Conservation (phyloP, 2,113 vertebrate species). For the Lethenteron camtschaticum region DNA sequence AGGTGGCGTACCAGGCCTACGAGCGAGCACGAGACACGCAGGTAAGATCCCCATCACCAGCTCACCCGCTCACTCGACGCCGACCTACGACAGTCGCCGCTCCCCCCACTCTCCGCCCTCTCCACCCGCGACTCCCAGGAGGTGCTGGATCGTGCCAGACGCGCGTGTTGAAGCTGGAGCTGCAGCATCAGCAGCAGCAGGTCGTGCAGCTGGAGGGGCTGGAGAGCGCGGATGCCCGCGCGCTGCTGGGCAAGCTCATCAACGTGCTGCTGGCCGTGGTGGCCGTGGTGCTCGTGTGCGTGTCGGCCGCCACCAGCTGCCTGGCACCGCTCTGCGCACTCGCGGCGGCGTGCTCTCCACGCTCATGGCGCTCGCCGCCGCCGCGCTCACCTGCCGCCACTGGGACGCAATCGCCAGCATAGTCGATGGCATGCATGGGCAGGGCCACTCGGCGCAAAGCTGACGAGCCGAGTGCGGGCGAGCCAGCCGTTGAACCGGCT, state of each 20-base stretch:
- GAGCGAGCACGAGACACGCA: conserved; percentile 92
- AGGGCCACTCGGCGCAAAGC: too few species aligned
- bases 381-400: conserved; percentile 79
- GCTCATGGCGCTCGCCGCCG: conserved; percentile 45
- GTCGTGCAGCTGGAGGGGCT: conserved; percentile 90
- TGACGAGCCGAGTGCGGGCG: too few species aligned
- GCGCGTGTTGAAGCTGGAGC: conserved; percentile 76
- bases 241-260: conserved; percentile 90
- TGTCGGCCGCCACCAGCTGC: conserved; percentile 90
- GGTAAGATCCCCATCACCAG: conserved; percentile 22
- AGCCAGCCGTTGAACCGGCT: too few species aligned
- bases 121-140: conserved; percentile 27
- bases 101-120: neutral
- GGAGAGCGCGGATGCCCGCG: conserved; percentile 82
- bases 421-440: conserved; percentile 34
- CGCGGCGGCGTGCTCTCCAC: conserved; percentile 56
- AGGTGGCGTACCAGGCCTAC: conserved; percentile 94
- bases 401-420: conserved; percentile 65
- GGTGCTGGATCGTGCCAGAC: conserved; percentile 88
- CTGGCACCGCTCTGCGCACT: conserved; percentile 97
- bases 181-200: conserved; percentile 96
- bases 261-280: conserved; percentile 89
- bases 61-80: too few species aligned
- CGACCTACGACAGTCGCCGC: too few species aligned
- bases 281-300: conserved; percentile 91